Evolutionary conservation across 2,113 vertebrate genomes (phyloP).

Genomic region (Acanthochromis polyacanthus): DNA sequence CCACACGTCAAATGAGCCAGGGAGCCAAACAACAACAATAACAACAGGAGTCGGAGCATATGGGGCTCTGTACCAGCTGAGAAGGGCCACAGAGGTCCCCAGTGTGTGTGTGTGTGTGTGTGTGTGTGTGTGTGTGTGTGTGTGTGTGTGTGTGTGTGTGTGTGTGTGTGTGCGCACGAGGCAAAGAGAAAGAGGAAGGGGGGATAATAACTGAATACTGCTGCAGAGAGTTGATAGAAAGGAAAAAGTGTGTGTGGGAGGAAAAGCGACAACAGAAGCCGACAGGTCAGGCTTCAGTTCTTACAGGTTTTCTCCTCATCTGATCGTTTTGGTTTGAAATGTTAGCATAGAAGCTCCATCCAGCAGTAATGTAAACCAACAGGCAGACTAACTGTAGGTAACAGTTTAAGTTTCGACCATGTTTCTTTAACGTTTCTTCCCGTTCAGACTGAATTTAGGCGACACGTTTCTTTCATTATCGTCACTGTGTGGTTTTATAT

Average conservation of each 20-base stretch:
- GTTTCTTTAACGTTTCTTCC: too few relatives aligned
- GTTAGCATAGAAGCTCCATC: slow-evolving; percentile 1
- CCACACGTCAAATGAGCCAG: slow-evolving; percentile 79
- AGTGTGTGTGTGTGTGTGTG: slow-evolving; percentile 50
- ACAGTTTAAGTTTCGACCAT: slow-evolving; percentile 28
- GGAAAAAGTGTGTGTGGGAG: slow-evolving; percentile 48
- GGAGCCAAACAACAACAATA: slow-evolving; percentile 81
- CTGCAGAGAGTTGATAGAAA: slow-evolving; percentile 57
- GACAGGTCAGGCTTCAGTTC: not conserved
- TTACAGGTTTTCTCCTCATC: not conserved
- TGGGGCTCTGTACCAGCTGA: slow-evolving; percentile 80
- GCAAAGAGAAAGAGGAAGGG: not conserved
- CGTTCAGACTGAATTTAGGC: slow-evolving; percentile 9
- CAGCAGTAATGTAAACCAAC: slow-evolving; percentile 25
- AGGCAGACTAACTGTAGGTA: slow-evolving; percentile 2
- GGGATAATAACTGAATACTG: slow-evolving; percentile 62
- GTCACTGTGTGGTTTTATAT: too few relatives aligned
- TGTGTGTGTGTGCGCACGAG: not conserved
- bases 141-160: not conserved
- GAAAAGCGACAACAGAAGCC: not conserved
- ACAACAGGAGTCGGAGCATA: slow-evolving; percentile 83
- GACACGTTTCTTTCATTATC: not conserved
- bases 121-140: slow-evolving; percentile 24
- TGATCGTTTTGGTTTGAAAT: slow-evolving; percentile 32
- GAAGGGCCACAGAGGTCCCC: slow-evolving; percentile 74